Evolutionary conservation across 1,140 invertebrate genomes (phyloP).

Genomic region (Megathymus violae): DNA sequence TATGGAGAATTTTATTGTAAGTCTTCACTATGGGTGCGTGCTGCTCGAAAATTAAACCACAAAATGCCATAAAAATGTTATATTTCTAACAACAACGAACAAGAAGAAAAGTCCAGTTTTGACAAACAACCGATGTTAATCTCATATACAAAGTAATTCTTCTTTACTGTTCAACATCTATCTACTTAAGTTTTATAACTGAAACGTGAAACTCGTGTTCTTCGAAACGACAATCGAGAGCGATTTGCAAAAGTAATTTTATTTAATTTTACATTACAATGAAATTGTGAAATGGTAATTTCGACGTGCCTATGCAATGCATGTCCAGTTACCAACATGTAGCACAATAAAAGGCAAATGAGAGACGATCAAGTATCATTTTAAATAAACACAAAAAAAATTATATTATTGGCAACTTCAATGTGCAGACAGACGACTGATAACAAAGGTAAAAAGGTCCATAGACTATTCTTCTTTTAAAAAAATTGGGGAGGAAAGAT

Average conservation of each 20-base stretch:
- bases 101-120: no score
- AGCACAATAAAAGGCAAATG: not conserved
- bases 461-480: no score
- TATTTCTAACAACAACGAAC: no score
- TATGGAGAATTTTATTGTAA: no score
- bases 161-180: no score
- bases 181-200: not conserved
- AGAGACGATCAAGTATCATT: not conserved
- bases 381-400: not conserved
- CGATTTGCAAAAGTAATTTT: constrained; percentile 28
- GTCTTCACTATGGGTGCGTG: no score
- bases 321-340: constrained; percentile 9
- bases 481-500: no score
- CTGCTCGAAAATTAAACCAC: no score
- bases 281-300: constrained; percentile 16
- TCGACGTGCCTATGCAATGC: not conserved
- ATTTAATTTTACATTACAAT: constrained; percentile 25
- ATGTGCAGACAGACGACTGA: no score
- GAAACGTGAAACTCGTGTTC: constrained; percentile 11
- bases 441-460: no score
- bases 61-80: no score
- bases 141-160: not conserved
- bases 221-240: constrained; percentile 10
- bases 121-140: not conserved
- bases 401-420: no score